Conservation (phyloP, 2,888 invertebrate genomes). For the Netelia melanura region DNA sequence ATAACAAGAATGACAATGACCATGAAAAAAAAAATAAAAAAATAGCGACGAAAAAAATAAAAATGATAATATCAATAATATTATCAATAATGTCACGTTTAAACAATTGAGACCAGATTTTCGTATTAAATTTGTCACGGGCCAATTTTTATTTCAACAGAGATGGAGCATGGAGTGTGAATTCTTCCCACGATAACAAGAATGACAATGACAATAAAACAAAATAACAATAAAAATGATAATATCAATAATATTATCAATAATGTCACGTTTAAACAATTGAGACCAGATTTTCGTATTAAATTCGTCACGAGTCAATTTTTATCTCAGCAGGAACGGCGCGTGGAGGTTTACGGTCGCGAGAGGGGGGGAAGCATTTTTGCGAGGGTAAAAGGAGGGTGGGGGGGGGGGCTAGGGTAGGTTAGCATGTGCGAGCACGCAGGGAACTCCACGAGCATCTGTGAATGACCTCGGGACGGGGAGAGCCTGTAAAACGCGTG, state of each 20-base stretch:
- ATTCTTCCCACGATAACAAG: too few species aligned
- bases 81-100: too few species aligned
- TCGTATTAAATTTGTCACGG: not conserved
- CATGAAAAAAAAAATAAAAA: too few species aligned
- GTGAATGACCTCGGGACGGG: slow-evolving; percentile 42
- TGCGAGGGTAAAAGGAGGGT: too few species aligned
- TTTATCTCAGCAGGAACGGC: not conserved
- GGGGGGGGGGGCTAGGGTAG: not conserved
- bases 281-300: not conserved
- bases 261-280: not conserved
- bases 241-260: too few species aligned
- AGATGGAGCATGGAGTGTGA: too few species aligned
- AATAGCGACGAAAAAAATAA: too few species aligned
- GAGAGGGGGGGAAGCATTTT: too few species aligned
- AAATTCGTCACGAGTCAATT: not conserved
- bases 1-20: not conserved
- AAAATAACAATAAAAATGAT: not conserved
- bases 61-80: too few species aligned
- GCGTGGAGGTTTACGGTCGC: too few species aligned
- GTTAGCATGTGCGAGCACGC: not conserved
- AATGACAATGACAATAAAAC: too few species aligned
- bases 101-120: not conserved
- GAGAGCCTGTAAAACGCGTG: slow-evolving; percentile 16
- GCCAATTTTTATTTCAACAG: not conserved
- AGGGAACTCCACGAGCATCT: slow-evolving; percentile 25